These are phyloP conservation scores for Brachynemurus nebulosus DNA, from an alignment of 2,888 invertebrate genomes.

Conservation along the genomic window DNA sequence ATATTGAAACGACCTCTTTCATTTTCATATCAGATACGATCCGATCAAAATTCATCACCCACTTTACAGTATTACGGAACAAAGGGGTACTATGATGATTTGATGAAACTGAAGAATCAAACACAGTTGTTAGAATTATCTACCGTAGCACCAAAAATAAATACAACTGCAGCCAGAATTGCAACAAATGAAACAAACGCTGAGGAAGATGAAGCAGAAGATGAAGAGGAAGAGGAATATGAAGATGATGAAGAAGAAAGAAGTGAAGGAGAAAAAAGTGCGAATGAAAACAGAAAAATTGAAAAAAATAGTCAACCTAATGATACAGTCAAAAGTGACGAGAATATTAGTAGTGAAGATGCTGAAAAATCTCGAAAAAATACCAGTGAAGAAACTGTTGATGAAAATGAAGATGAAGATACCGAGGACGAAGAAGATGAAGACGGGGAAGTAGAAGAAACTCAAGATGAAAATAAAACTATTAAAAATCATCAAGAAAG, in stretches of 20 bases:
- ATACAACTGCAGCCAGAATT: neutral
- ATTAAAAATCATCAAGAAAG: too few species aligned
- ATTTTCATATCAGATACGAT: neutral
- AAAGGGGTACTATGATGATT: neutral
- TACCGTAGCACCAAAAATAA: too few species aligned
- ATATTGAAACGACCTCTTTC: too few species aligned
- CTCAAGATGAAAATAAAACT: too few species aligned
- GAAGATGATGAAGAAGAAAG: constrained; percentile 10
- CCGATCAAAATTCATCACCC: neutral
- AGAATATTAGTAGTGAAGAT: neutral
- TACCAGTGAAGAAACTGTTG: too few species aligned
- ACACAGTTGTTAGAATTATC: too few species aligned
- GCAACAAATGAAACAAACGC: neutral
- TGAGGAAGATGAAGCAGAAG: constrained; percentile 6
- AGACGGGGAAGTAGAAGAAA: too few species aligned
- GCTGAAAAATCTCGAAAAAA: too few species aligned
- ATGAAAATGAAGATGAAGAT: too few species aligned
- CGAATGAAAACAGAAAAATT: neutral
- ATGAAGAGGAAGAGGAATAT: constrained; percentile 10
- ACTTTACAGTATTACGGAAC: neutral
- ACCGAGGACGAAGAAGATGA: too few species aligned
- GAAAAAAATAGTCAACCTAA: neutral
- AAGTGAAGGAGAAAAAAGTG: neutral
- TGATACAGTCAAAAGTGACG: neutral
- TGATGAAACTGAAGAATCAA: too few species aligned